Base-by-base conservation (phyloP, 1,140 invertebrate species). In the Bombus consobrinus region DNA sequence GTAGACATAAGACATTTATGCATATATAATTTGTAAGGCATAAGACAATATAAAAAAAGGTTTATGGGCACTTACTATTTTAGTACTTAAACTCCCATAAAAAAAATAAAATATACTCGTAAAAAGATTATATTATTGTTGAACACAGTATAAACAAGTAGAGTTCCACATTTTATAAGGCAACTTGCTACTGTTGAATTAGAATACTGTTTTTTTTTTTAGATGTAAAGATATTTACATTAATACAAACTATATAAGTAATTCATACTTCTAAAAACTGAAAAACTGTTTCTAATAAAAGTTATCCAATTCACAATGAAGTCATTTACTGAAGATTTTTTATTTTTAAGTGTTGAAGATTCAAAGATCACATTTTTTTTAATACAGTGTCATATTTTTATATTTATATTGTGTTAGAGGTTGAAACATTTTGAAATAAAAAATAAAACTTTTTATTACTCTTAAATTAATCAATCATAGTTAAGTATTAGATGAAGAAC, bases 41-140 rank as follows among this genome's bases (percentile, higher is more conserved):
- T 91, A 89, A 92, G 89, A 92, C 87, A 91, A 90, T 90, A 92
- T 85, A 72, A 82, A 74, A n/a, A 72, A 89, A 78, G 72, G 73
- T 80, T 80, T 80, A 69, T n/a, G 34, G 43, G 64, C 43, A 80
- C 64, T 69, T 80, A 80, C 22, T 69, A 80, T 81, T 81, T 73
- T 81, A 62, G 34, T 81, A 81, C 37, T 81, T 81, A 80, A 59
- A 71, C 72, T 73, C 47, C 39, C 53, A 41, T 53, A 5, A 71
- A 71, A 15, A 32, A 12, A 53, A 80, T 47, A 32, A 78, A 32
- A 37, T 43, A 41, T 78, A 41, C 18, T 39, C 37, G 0, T 66
- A 41, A 66, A 22, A 59, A 78, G 25, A 81, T 53, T 72, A 34
- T 81, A 81, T 64, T n/a, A 57, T 72, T 81, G 66, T 81, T 43